Evolutionary conservation across 2,113 vertebrate genomes (phyloP), one percentile per base, ranked within the genome.

Genomic region (Elanoides forficatus): DNA sequence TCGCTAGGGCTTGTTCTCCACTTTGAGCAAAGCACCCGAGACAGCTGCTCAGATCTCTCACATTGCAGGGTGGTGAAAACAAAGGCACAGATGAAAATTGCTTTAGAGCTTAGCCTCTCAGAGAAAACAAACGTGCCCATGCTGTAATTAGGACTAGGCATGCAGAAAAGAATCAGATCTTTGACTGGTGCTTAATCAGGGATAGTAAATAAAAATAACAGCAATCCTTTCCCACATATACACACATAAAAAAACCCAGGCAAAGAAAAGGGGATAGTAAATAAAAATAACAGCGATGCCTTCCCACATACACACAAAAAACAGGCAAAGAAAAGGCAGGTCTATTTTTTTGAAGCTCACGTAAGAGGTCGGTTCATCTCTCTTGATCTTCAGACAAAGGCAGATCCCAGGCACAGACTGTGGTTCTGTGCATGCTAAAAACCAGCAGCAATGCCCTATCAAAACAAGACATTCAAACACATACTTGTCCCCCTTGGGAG

Each of bases 31-130:
- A 93, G 90, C 87, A 70, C 85, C 95, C 71, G 11, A 96, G 89
- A 95, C 94, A 94, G 81, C 84, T 72, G 81, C 91, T 97, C 95
- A 96, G 93, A 95, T 97, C 86, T 92, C 91, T 93, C 89, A 34
- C 94, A 76, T 76, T 82, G 81, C 89, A 91, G 91, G 62, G 86
- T 71, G 93, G 90, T 82, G 91, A 96, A 95, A 97, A 96, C 96
- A 97, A 97, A 96, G 66, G 78, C 94, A 32, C 19, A 82, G 73
- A 95, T 80, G 81, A 95, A 95, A 96, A 96, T 73, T 97, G 94
- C 93, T 96, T 95, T 59, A 56, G 87, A 96, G 87, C 81, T 91
- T 42, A 91, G 81, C 89, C 78, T 85, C 84, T 85, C 42, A 2
- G 70, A 88, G 95, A 78, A 95, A 95, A 86, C 93, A 95, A 72